phyloP scores from a whole-genome alignment of 30 jellyfish, hydroid and myxozoan genomes.

The Aurelia sp. region DNA sequence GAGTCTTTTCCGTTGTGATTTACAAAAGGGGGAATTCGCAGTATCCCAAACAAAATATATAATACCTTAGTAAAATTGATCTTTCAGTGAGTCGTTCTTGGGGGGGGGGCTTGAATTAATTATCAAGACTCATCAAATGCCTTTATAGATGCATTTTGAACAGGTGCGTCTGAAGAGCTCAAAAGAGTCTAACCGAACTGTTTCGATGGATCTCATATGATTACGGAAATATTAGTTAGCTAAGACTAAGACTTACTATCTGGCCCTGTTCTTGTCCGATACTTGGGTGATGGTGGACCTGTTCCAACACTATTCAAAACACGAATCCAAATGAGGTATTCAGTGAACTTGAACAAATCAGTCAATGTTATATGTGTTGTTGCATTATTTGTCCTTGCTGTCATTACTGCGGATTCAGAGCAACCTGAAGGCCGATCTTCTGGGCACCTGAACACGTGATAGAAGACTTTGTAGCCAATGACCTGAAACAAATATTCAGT shows the following conservation, averaged over 20 bases:
- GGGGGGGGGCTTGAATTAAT: too few species aligned
- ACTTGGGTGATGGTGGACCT: constrained; percentile 42
- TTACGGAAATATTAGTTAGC: background rate
- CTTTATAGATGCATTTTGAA: too few species aligned
- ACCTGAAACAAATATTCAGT: constrained; percentile 1
- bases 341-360: constrained; percentile 15
- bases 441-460: constrained; percentile 29
- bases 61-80: too few species aligned
- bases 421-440: constrained; percentile 35
- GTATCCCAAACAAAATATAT: too few species aligned
- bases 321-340: constrained; percentile 24
- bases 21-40: too few species aligned
- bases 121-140: too few species aligned
- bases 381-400: constrained; percentile 1
- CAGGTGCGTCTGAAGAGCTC: too few species aligned
- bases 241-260: constrained; percentile 23
- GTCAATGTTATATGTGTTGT: constrained; percentile 9
- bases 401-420: background rate
- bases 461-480: constrained; percentile 23
- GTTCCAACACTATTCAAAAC: constrained; percentile 22
- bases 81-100: too few species aligned
- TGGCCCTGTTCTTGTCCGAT: constrained; percentile 15
- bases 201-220: too few species aligned
- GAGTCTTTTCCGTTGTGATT: too few species aligned
- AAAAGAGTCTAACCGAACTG: too few species aligned